A percentile compares a stretch with the other conserved stretches of the same genome.
Conservation (phyloP, 2,888 invertebrate species). For the Eupithecia centaureata region DNA sequence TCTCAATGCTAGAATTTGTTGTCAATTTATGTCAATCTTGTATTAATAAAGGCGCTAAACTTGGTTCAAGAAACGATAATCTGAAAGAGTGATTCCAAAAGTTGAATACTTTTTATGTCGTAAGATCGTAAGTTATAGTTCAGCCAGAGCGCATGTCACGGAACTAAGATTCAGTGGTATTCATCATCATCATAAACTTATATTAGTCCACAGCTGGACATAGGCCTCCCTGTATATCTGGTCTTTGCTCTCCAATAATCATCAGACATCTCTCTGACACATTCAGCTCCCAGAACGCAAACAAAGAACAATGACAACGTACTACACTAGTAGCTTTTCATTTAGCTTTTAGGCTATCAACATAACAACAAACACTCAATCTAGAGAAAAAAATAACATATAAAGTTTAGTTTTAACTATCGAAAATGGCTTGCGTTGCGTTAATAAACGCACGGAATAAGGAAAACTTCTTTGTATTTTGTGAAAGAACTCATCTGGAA, state of each 20-base stretch:
- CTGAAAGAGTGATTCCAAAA: neutral
- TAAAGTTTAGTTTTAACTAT: neutral
- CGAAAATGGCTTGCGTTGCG: neutral
- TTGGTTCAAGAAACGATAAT: no score
- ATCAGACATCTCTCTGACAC: neutral
- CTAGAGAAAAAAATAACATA: neutral
- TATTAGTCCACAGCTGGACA: no score
- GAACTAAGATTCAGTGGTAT: neutral
- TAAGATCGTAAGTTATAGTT: no score
- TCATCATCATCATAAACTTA: no score
- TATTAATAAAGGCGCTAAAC: no score
- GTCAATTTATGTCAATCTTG: no score
- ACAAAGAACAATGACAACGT: neutral
- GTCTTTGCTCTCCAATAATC: neutral
- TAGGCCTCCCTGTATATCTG: no score
- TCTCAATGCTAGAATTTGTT: no score
- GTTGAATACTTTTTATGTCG: neutral
- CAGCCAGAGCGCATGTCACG: neutral
- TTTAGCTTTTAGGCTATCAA: no score
- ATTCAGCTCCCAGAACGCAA: neutral
- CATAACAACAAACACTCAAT: neutral
- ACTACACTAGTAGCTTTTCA: neutral
- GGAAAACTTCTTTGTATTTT: neutral
- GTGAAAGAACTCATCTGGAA: neutral
- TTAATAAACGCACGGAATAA: neutral